Evolutionary conservation across 2,113 vertebrate species (phyloP).

Genomic region (Melanerpes formicivorus): DNA sequence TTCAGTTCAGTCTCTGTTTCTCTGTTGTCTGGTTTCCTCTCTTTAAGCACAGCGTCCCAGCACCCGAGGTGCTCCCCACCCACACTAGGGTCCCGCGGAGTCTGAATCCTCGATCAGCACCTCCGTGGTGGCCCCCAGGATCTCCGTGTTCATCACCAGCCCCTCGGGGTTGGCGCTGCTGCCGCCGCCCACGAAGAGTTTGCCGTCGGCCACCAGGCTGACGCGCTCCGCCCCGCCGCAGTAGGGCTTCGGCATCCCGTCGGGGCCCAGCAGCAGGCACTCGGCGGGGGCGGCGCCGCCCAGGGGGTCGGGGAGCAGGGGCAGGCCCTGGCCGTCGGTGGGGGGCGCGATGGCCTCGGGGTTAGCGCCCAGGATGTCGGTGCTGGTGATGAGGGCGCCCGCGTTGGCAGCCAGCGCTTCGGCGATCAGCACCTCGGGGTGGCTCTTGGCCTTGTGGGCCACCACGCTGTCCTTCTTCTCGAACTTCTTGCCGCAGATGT

Average conservation of each 20-base stretch:
- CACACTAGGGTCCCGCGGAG: slow-evolving; percentile 80
- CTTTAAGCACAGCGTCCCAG: slow-evolving; percentile 80
- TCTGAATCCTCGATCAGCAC: slow-evolving; percentile 85
- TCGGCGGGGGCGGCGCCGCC: slow-evolving; percentile 69
- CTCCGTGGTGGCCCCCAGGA: slow-evolving; percentile 83
- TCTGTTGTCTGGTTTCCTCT: neutral
- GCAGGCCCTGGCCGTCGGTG: slow-evolving; percentile 77
- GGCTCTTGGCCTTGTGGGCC: slow-evolving; percentile 97
- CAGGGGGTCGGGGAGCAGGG: slow-evolving; percentile 78
- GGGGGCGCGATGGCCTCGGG: slow-evolving; percentile 78
- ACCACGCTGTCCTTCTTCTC: slow-evolving; percentile 99
- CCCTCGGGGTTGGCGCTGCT: slow-evolving; percentile 72
- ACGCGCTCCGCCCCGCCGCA: slow-evolving; percentile 73
- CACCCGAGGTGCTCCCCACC: slow-evolving; percentile 54
- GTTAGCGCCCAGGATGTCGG: slow-evolving; percentile 81
- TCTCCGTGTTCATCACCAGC: slow-evolving; percentile 82
- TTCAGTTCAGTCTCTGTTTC: slow-evolving; percentile 62
- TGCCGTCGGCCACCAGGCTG: slow-evolving; percentile 78
- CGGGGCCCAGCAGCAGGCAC: slow-evolving; percentile 76
- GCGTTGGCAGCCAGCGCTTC: slow-evolving; percentile 97
- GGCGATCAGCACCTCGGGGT: slow-evolving; percentile 95
- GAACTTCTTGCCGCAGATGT: slow-evolving; percentile 97
- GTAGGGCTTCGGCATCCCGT: slow-evolving; percentile 76
- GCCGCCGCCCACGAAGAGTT: slow-evolving; percentile 76
- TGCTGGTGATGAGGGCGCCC: slow-evolving; percentile 91